A percentile compares a stretch with the other conserved stretches of the same genome.
These are phyloP conservation scores for Siderastrea siderea DNA, from an alignment of 92 coral and sea anemone genomes.

Conservation along the genomic window DNA sequence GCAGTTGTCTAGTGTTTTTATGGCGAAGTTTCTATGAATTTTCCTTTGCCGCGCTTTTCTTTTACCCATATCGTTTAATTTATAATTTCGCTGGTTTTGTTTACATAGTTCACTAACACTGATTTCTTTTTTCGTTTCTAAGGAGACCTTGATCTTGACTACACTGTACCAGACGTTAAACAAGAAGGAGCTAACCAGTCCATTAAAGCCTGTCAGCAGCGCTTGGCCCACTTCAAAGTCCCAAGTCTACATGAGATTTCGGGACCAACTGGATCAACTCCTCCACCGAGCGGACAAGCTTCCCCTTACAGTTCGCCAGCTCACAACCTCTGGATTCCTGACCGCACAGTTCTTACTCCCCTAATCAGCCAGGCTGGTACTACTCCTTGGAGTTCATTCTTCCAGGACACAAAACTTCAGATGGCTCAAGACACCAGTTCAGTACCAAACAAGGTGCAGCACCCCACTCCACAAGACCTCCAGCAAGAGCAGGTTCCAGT, in stretches of 20 bases:
- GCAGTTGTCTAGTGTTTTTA: neutral
- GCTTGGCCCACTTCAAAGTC: constrained; percentile 95
- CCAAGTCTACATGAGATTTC: constrained; percentile 94
- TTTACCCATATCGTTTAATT: neutral
- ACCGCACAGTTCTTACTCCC: constrained; percentile 97
- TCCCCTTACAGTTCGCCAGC: constrained; percentile 97
- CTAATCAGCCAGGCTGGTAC: constrained; percentile 91
- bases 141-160: constrained; percentile 98
- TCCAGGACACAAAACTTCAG: constrained; percentile 78
- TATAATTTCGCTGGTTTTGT: constrained; percentile 1
- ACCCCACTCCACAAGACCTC: constrained; percentile 52
- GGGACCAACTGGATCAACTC: constrained; percentile 86
- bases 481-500: constrained; percentile 72
- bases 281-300: constrained; percentile 92
- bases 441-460: constrained; percentile 58
- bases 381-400: constrained; percentile 79
- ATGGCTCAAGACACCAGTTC: constrained; percentile 58
- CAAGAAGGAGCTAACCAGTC: constrained; percentile 86
- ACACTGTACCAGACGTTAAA: constrained; percentile 96
- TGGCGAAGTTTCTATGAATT: neutral
- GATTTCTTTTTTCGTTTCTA: constrained; percentile 59
- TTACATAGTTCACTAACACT: constrained; percentile 39
- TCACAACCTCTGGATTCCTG: constrained; percentile 98
- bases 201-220: constrained; percentile 83
- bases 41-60: constrained; percentile 21